Evolutionary conservation across 35 echinoderm and acorn worm species (phyloP).

Genomic region (Apostichopus parvimensis): DNA sequence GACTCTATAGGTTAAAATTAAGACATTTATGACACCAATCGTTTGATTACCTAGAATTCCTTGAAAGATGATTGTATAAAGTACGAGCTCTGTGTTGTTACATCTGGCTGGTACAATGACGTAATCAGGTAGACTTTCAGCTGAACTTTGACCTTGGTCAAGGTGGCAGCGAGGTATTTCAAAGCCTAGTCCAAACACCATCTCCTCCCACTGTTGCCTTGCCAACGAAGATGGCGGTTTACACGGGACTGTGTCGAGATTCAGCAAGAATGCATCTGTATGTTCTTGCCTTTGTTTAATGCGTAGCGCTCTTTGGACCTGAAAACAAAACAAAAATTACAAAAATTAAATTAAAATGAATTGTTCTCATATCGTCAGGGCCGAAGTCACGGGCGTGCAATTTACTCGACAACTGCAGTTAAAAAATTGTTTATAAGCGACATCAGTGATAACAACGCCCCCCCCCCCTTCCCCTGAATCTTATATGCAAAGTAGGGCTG

Average conservation of each 20-base stretch:
- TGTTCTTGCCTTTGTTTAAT: conserved; percentile 44
- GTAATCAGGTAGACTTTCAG: conserved; percentile 26
- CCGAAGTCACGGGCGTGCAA: no score
- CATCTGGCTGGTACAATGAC: conserved; percentile 41
- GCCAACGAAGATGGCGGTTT: conserved; percentile 38
- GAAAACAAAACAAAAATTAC: neutral
- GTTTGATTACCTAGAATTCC: conserved; percentile 46
- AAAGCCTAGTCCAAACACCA: conserved; percentile 43
- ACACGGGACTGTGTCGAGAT: neutral
- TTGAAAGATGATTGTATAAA: conserved; percentile 61
- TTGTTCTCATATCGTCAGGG: no score
- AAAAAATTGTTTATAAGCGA: no score
- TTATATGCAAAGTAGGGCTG: no score
- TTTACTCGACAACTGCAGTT: no score
- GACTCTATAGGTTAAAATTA: no score
- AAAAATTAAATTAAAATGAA: no score
- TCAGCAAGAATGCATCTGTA: neutral
- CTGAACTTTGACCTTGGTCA: neutral
- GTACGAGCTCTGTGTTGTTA: conserved; percentile 46
- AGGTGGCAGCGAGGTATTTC: conserved; percentile 21
- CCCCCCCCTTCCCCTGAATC: no score
- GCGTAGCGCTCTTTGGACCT: conserved; percentile 50
- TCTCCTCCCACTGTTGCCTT: conserved; percentile 44
- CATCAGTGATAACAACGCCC: no score
- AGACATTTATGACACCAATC: no score